Conservation (phyloP, 1,140 invertebrate species). For the Nymphalis io region DNA sequence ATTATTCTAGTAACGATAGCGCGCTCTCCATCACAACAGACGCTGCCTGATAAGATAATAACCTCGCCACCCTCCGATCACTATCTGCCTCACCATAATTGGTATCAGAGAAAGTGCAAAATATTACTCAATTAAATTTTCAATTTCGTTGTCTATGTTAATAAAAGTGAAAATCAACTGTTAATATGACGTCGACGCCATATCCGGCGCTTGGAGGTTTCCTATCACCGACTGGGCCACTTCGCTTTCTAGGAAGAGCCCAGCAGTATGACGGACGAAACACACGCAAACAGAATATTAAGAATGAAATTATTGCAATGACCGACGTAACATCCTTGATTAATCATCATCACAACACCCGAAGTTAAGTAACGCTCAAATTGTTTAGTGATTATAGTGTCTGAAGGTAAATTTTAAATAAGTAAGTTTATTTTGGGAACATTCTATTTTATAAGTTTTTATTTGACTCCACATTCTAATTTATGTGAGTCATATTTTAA, state of each 20-base stretch:
- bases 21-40: constrained; percentile 49
- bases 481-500: too few relatives aligned
- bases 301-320: constrained; percentile 50
- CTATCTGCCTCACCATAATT: constrained; percentile 42
- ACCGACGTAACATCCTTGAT: constrained; percentile 56
- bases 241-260: constrained; percentile 74
- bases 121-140: constrained; percentile 30
- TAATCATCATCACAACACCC: constrained; percentile 51
- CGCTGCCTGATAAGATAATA: constrained; percentile 57
- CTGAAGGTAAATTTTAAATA: background rate
- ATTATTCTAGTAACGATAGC: constrained; percentile 37
- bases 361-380: background rate
- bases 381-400: background rate
- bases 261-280: constrained; percentile 64
- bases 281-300: constrained; percentile 60
- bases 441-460: too few relatives aligned
- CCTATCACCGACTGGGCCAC: constrained; percentile 62
- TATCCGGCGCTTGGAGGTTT: constrained; percentile 55
- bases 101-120: constrained; percentile 29
- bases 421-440: too few relatives aligned
- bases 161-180: constrained; percentile 75
- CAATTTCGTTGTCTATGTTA: constrained; percentile 37
- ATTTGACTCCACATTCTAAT: too few relatives aligned
- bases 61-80: constrained; percentile 35
- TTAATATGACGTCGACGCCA: constrained; percentile 53